Conservation (phyloP, 2,113 vertebrate genomes). For the Salvelinus sp. region DNA sequence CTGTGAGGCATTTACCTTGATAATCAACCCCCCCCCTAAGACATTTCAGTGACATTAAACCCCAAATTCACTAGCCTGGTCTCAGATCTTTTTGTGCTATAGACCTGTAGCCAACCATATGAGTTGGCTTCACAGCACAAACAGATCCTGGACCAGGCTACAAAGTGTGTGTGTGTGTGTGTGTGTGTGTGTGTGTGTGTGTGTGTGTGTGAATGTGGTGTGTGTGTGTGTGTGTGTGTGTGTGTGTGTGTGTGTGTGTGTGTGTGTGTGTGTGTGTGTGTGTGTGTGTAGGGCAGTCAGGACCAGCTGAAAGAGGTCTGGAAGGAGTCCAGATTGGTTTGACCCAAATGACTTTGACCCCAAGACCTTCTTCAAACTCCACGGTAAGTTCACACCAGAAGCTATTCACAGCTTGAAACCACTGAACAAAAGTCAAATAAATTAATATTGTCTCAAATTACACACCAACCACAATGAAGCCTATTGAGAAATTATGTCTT, state of each 20-base stretch:
- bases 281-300: conserved; percentile 83
- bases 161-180: not conserved
- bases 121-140: too few relatives aligned
- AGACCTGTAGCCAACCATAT: too few relatives aligned
- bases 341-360: conserved; percentile 88
- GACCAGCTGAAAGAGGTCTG: conserved; percentile 95
- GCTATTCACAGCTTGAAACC: not conserved
- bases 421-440: not conserved
- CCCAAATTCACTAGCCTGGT: too few relatives aligned
- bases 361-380: conserved; percentile 94
- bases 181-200: conserved; percentile 28
- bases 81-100: too few relatives aligned
- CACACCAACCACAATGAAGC: not conserved
- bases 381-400: conserved; percentile 76
- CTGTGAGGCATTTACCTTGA: not conserved
- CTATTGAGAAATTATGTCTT: conserved; percentile 14
- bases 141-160: too few relatives aligned
- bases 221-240: conserved; percentile 31
- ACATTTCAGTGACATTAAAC: too few relatives aligned
- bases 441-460: not conserved
- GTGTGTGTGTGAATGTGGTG: conserved; percentile 38
- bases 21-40: too few relatives aligned
- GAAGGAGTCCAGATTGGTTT: conserved; percentile 88
- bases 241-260: conserved; percentile 36
- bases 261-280: conserved; percentile 33